phyloP scores from a whole-genome alignment of 2,888 invertebrate genomes.

The Ferdinandea cuprea region DNA sequence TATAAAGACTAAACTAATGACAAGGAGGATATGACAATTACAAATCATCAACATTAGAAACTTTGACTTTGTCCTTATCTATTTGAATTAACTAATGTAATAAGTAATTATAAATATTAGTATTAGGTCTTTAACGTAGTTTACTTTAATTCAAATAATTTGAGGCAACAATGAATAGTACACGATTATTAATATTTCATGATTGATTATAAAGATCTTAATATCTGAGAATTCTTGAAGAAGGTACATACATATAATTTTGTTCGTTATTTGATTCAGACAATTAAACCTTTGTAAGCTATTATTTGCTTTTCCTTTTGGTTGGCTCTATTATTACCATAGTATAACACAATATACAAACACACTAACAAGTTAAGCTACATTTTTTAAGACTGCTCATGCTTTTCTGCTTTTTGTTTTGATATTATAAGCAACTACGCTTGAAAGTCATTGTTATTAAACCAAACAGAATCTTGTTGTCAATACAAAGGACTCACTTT shows the following conservation, averaged over 20 bases:
- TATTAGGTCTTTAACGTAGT: too few species aligned
- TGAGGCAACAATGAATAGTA: not conserved
- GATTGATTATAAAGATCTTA: not conserved
- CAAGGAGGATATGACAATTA: too few species aligned
- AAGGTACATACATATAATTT: not conserved
- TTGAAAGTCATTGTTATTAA: conserved; percentile 26
- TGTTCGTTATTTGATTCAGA: not conserved
- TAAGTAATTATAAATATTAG: too few species aligned
- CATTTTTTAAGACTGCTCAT: conserved; percentile 16
- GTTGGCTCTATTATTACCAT: conserved; percentile 5
- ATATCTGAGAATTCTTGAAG: not conserved
- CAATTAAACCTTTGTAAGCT: not conserved
- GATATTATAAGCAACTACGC: conserved; percentile 5
- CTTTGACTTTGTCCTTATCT: too few species aligned
- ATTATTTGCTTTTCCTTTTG: not conserved
- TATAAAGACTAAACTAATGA: too few species aligned
- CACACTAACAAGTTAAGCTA: conserved; percentile 7
- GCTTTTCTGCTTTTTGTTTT: conserved; percentile 18
- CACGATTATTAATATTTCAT: not conserved
- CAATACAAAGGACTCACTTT: conserved; percentile 11
- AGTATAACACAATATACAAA: not conserved
- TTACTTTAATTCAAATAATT: too few species aligned
- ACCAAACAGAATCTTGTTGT: not conserved
- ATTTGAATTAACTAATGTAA: too few species aligned
- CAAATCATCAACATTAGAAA: too few species aligned